These are phyloP conservation scores for Elymnias hypermnestra DNA, from an alignment of 1,140 invertebrate species.

Conservation along the genomic window DNA sequence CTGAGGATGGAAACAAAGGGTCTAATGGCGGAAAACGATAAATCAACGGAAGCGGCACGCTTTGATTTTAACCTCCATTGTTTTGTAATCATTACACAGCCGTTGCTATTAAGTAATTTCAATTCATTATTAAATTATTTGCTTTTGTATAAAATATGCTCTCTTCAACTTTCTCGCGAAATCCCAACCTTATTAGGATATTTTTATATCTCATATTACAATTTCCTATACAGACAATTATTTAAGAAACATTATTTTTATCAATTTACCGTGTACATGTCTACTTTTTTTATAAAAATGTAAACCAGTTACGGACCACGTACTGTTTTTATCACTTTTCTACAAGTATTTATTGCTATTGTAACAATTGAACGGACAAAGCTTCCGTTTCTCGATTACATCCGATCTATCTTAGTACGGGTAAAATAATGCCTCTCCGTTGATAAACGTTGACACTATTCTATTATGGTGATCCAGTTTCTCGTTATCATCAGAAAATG, in stretches of 20 bases:
- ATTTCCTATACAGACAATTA: too few relatives aligned
- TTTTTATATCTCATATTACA: too few relatives aligned
- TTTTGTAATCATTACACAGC: conserved; percentile 37
- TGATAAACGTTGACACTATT: conserved; percentile 25
- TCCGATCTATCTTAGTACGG: conserved; percentile 23
- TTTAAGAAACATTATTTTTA: too few relatives aligned
- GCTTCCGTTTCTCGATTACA: conserved; percentile 25
- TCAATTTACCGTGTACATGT: too few relatives aligned
- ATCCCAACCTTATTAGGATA: too few relatives aligned
- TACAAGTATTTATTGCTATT: conserved; percentile 9
- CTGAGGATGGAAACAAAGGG: conserved; percentile 42
- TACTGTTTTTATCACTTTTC: conserved; percentile 4
- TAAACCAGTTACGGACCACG: too few relatives aligned
- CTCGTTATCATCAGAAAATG: conserved; percentile 19
- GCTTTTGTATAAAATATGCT: neutral
- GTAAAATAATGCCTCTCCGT: conserved; percentile 19
- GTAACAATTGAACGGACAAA: conserved; percentile 16
- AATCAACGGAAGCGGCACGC: conserved; percentile 51
- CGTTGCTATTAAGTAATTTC: conserved; percentile 10
- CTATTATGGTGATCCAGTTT: conserved; percentile 23
- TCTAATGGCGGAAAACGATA: conserved; percentile 44
- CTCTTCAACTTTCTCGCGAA: too few relatives aligned
- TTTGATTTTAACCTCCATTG: conserved; percentile 47
- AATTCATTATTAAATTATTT: conserved; percentile 1
- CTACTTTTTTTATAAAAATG: too few relatives aligned